Evolutionary conservation across 2,797 vertebrate genomes (phyloP), one percentile per base, ranked within the genome.

Genomic region (Scyliorhinus canicula): DNA sequence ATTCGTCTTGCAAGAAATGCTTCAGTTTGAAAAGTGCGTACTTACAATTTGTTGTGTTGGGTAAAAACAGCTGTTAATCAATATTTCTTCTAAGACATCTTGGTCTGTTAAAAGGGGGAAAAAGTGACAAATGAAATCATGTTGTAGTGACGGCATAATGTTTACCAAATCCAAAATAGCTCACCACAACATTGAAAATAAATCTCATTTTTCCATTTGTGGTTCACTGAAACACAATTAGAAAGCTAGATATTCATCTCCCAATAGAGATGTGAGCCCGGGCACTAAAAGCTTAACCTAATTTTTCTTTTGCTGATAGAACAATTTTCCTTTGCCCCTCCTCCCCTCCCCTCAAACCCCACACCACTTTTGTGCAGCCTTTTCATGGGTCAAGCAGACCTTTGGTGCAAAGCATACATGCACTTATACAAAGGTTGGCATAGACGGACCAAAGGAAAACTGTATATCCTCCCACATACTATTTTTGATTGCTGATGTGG

Each of bases 61-160:
- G 95, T 98, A 97, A 96, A 97, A 96, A 95, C 96, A 96, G 96
- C 98, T 99, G 96, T 98, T 98, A 96, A 97, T 97, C 97, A 99
- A 96, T 90, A 99, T 97, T 95, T 97, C 97, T 97, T 99, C 98
- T 96, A 99, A 97, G 95, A 99, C 97, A 96, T 98, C 97, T 97
- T 99, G 98, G 97, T 99, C 99, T 99, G 96, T 21, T 69, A 3
- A 74, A 93, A 94, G 67, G 67, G 93, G 74, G 71, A 94, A 31
- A 94, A 31, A 74, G 21, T 71, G 67, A 74, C 47, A 71, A 55
- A 50, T 65, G 60, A 57, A 65, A 65, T 91, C n/a, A 44, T 44
- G 24, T 65, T 65, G 57, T 4, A 65, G 1, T 65, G 12, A 65
- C 44, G 11, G 24, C 26, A 65, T 60, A 26, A 57, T 19, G 6